A percentile compares a stretch with the other conserved stretches of the same genome.
phyloP scores from a whole-genome alignment of 1,140 invertebrate species.

The Scaptomyza pallida region DNA sequence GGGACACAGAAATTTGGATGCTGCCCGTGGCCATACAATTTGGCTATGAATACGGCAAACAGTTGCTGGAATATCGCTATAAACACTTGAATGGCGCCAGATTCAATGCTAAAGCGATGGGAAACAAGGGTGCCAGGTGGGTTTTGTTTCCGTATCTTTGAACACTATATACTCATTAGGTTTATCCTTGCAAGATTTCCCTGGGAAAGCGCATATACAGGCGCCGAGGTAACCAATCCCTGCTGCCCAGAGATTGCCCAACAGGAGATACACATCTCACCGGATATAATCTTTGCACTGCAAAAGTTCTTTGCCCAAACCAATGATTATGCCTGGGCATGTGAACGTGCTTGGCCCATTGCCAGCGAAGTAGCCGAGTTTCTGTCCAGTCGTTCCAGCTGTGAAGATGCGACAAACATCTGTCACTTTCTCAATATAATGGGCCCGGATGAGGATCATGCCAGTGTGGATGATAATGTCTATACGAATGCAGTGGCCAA shows the following conservation, averaged over 20 bases:
- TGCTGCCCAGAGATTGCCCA: slow-evolving; percentile 85
- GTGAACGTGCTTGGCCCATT: slow-evolving; percentile 84
- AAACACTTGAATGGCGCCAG: slow-evolving; percentile 56
- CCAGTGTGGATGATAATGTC: slow-evolving; percentile 85
- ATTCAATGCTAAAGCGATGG: slow-evolving; percentile 65
- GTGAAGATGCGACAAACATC: slow-evolving; percentile 82
- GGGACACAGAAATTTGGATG: slow-evolving; percentile 84
- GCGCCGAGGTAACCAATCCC: slow-evolving; percentile 85
- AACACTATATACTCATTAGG: background rate
- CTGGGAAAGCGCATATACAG: slow-evolving; percentile 87
- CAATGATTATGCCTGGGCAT: slow-evolving; percentile 84
- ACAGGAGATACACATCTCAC: slow-evolving; percentile 86
- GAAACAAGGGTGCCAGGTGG: slow-evolving; percentile 70
- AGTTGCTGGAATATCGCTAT: slow-evolving; percentile 66
- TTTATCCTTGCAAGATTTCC: slow-evolving; percentile 68
- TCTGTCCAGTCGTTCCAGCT: slow-evolving; percentile 85
- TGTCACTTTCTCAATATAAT: slow-evolving; percentile 84
- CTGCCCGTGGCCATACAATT: slow-evolving; percentile 68
- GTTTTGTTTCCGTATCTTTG: background rate
- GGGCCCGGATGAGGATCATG: slow-evolving; percentile 87
- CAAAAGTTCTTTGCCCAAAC: slow-evolving; percentile 85
- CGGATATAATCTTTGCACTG: slow-evolving; percentile 85
- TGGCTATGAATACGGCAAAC: slow-evolving; percentile 52
- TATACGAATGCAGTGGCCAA: slow-evolving; percentile 86
- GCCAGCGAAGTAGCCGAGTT: slow-evolving; percentile 86